phyloP scores from a whole-genome alignment of 2,888 invertebrate genomes.

The Limnephilus auricula region DNA sequence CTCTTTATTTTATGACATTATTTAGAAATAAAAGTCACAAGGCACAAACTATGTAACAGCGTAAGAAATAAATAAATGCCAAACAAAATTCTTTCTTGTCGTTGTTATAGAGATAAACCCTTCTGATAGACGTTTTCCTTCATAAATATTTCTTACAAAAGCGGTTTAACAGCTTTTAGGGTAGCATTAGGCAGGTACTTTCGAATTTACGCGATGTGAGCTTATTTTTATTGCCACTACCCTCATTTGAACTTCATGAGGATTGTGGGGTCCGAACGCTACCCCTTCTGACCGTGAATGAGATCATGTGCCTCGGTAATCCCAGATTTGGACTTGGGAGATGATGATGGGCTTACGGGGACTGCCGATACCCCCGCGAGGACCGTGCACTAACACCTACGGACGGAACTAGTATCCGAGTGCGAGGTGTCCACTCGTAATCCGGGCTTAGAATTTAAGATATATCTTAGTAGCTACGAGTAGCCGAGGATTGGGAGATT shows the following conservation, averaged over 20 bases:
- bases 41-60: not conserved
- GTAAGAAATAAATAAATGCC: slow-evolving; percentile 39
- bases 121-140: slow-evolving; percentile 52
- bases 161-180: slow-evolving; percentile 64
- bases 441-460: slow-evolving; percentile 64
- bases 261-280: slow-evolving; percentile 51
- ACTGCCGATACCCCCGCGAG: slow-evolving; percentile 39
- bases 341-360: slow-evolving; percentile 65
- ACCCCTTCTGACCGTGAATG: slow-evolving; percentile 65
- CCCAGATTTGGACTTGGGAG: slow-evolving; percentile 61
- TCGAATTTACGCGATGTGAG: slow-evolving; percentile 56
- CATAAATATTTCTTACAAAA: slow-evolving; percentile 60
- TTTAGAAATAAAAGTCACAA: slow-evolving; percentile 2
- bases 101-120: slow-evolving; percentile 52
- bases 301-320: slow-evolving; percentile 63
- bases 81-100: slow-evolving; percentile 29
- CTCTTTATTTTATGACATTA: not conserved
- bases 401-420: slow-evolving; percentile 44
- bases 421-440: slow-evolving; percentile 63
- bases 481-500: slow-evolving; percentile 60
- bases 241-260: slow-evolving; percentile 66
- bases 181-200: slow-evolving; percentile 60
- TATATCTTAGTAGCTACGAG: slow-evolving; percentile 55
- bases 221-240: slow-evolving; percentile 64
- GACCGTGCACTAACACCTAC: slow-evolving; percentile 44